These are phyloP conservation scores for Cyprinella venusta DNA, from an alignment of 2,797 vertebrate species.

Conservation along the genomic window DNA sequence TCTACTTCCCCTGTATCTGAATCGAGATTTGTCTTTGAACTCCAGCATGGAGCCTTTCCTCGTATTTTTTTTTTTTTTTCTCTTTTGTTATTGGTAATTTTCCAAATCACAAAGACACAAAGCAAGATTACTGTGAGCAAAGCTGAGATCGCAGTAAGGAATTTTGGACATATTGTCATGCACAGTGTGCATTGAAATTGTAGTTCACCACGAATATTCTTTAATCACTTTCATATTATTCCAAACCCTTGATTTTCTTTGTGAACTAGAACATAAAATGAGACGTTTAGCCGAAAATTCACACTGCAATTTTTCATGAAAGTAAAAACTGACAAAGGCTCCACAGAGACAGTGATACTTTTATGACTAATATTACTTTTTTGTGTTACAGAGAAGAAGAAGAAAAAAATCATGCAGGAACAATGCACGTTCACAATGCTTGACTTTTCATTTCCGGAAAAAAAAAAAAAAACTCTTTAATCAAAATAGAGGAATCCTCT, in stretches of 20 bases:
- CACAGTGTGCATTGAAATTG: too few species aligned
- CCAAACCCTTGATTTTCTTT: too few species aligned
- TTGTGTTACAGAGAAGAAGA: neutral
- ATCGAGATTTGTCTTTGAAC: conserved; percentile 76
- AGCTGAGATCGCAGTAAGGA: neutral
- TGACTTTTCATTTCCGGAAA: neutral
- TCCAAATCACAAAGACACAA: conserved; percentile 20
- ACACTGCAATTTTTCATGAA: neutral
- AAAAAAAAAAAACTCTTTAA: neutral
- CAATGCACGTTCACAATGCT: neutral
- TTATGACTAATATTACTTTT: neutral
- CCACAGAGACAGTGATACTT: neutral
- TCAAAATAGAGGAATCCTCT: neutral
- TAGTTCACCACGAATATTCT: neutral
- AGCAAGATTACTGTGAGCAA: conserved; percentile 1
- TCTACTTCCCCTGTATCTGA: conserved; percentile 71
- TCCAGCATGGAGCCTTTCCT: conserved; percentile 61
- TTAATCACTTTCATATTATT: neutral
- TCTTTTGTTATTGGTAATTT: conserved; percentile 30
- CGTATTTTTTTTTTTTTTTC: neutral
- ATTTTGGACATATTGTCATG: neutral
- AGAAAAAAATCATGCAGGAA: neutral
- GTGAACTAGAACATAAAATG: too few species aligned
- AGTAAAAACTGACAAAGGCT: neutral
- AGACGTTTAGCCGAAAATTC: neutral